Base-by-base conservation (phyloP, 2,888 invertebrate species). In the Alsophila aescularia region DNA sequence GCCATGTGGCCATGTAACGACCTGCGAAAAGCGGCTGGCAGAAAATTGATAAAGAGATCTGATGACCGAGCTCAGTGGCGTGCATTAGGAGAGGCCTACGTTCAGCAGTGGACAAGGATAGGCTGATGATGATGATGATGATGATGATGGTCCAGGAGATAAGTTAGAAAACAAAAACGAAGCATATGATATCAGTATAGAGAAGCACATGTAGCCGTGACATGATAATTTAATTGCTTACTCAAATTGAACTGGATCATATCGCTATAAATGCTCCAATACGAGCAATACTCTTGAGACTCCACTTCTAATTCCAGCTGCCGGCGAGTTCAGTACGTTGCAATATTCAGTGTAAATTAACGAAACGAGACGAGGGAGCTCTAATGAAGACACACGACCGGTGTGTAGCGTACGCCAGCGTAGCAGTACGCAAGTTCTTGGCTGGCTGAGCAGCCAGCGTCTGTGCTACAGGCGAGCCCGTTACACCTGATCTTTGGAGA, bases 371-470 rank as follows among this genome's bases (percentile, higher is more conserved):
- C 42, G 44, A 47, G 54, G 42, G 45, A 45, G 43, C 51, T 8
- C 2, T 60, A 57, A 63, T 58, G 56, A 61, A 63, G 61, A 60
- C 47, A 50, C 54, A 54, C 52, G 43, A 45, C 43, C 50, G 12
- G 29, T 31, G 29, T 44, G 31, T 2, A n/a, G 32, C 32, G 12
- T 32, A 10, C 24, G 27, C 10, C 1, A 42, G 9, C 10, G 15
- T 24, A 13, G 3, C 43, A 43, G 43, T 43, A 18, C 14, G 12
- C 5, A 7, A 42, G 18, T 12, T 31, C 29, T 35, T 14, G 15
- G 1, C 14, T 7, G 3, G 10, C 2, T n/a, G 5, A 3, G n/a
- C n/a, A n/a, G n/a, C n/a, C n/a, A n/a, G n/a, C n/a, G n/a, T n/a
- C n/a, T n/a, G n/a, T n/a, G n/a, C n/a, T n/a, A n/a, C n/a, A n/a